Conservation (phyloP, 2,888 invertebrate genomes). For the Dusona sp. region DNA sequence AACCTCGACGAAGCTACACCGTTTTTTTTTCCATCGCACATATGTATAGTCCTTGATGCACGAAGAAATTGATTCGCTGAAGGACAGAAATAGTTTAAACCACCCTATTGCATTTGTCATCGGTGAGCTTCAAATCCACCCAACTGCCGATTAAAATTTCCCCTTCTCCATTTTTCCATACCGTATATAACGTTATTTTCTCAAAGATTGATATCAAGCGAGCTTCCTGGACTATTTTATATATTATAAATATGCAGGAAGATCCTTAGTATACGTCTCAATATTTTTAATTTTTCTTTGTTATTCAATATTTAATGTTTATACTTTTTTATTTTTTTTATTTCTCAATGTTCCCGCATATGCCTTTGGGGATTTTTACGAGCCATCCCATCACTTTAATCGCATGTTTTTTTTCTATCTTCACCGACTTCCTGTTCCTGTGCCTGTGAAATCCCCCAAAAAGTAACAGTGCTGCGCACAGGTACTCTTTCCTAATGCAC, state of each 20-base stretch:
- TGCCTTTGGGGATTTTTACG: no score
- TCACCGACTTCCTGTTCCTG: no score
- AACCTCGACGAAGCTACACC: constrained; percentile 52
- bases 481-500: no score
- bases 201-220: background rate
- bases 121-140: constrained; percentile 9
- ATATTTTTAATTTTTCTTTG: background rate
- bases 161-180: background rate
- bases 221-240: background rate
- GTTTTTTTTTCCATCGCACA: constrained; percentile 31
- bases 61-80: constrained; percentile 59
- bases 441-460: no score
- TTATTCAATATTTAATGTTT: background rate
- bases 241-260: background rate
- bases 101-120: constrained; percentile 28
- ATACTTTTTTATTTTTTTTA: no score
- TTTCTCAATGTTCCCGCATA: no score
- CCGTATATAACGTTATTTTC: background rate
- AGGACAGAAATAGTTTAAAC: constrained; percentile 48
- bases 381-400: no score
- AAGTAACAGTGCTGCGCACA: no score
- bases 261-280: background rate
- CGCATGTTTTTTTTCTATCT: no score
- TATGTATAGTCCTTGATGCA: constrained; percentile 31
- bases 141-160: constrained; percentile 20